Evolutionary conservation across 2,797 vertebrate species (phyloP).

Genomic region (Sarcoramphus papa): DNA sequence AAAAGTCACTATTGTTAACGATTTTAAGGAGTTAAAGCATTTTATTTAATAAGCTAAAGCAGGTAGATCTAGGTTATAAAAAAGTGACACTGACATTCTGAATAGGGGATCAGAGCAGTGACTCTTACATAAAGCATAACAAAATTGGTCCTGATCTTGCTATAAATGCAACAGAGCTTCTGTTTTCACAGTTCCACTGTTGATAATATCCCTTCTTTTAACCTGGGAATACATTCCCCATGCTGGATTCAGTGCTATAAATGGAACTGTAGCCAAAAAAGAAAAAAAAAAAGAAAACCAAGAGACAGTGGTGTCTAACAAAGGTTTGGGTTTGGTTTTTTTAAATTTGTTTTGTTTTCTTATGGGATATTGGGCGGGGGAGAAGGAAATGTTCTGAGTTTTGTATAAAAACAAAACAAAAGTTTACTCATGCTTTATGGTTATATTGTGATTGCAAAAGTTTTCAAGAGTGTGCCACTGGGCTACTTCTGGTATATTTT

Average conservation of each 20-base stretch:
- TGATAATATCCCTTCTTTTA: constrained; percentile 46
- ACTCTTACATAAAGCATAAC: constrained; percentile 40
- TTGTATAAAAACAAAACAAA: constrained; percentile 61
- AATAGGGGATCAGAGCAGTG: constrained; percentile 52
- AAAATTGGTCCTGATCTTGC: constrained; percentile 27
- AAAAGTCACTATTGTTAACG: constrained; percentile 52
- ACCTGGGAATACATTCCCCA: constrained; percentile 41
- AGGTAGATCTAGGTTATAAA: constrained; percentile 51
- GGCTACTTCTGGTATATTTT: constrained; percentile 42
- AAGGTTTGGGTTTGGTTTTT: background rate
- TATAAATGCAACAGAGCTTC: constrained; percentile 56
- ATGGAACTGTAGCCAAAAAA: constrained; percentile 40
- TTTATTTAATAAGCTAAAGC: constrained; percentile 71
- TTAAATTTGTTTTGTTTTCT: constrained; percentile 24
- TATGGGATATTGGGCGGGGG: background rate
- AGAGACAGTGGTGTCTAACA: constrained; percentile 13
- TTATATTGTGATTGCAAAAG: constrained; percentile 65
- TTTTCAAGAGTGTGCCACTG: constrained; percentile 60
- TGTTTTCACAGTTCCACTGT: constrained; percentile 47
- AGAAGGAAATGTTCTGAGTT: constrained; percentile 64
- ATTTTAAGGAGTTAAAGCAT: constrained; percentile 60
- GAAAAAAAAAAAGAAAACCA: background rate
- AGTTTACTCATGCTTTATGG: constrained; percentile 70
- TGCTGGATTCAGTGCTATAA: constrained; percentile 35
- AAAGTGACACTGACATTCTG: constrained; percentile 68